Percentiles rank a stretch among this genome's conserved stretches.
Conservation (phyloP, 92 coral and sea anemone species). For the Porites lobata region DNA sequence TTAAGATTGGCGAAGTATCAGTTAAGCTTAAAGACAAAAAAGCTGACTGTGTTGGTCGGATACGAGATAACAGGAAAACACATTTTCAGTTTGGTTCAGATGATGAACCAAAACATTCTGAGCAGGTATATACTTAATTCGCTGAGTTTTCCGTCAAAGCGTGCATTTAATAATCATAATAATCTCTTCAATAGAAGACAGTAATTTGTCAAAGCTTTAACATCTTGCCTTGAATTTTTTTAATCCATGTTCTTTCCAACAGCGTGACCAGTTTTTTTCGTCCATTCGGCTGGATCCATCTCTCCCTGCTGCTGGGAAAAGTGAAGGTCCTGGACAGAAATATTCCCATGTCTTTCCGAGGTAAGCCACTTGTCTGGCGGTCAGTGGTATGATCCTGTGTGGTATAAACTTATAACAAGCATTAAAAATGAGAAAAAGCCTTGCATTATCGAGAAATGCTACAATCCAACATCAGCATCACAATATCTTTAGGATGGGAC, state of each 20-base stretch:
- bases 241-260: background rate
- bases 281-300: conserved; percentile 75
- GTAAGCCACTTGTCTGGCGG: conserved; percentile 25
- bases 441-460: no score
- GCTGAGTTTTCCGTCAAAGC: background rate
- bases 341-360: conserved; percentile 88
- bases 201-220: background rate
- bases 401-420: no score
- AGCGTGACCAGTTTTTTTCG: conserved; percentile 77
- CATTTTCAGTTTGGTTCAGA: conserved; percentile 90
- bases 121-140: conserved; percentile 69
- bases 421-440: no score
- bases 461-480: no score
- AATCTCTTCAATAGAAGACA: no score
- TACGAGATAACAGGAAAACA: conserved; percentile 78
- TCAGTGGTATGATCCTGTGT: background rate
- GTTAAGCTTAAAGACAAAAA: conserved; percentile 46
- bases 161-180: no score
- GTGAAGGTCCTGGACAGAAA: conserved; percentile 75
- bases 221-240: background rate
- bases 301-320: conserved; percentile 86
- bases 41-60: conserved; percentile 70
- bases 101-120: conserved; percentile 67
- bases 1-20: background rate
- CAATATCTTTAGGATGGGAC: no score